Base-by-base conservation (phyloP, 2,888 invertebrate genomes). In the Athetis lepigone region DNA sequence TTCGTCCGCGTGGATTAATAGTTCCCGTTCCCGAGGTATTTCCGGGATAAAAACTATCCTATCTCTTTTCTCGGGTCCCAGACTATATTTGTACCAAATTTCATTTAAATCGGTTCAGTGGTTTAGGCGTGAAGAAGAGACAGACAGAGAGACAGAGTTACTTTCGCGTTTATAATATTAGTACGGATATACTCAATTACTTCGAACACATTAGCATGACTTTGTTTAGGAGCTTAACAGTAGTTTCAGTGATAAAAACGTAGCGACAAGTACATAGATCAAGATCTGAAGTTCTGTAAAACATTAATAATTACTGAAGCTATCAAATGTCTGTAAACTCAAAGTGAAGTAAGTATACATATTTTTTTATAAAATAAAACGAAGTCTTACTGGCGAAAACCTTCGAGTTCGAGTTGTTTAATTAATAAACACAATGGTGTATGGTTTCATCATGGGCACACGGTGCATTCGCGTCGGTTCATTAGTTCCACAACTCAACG, bases 401-500 rank as follows among this genome's bases (percentile, higher is more conserved):
- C n/a, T 4, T 11, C 13, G 2, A 19, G 11, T 75, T 70, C n/a
- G n/a, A n/a, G n/a, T n/a, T 23, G 8, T 40, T 58, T 46, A 69
- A 60, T 75, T 60, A 70, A 49, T n/a, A 43, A 74, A 66, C 33
- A 45, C n/a, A 46, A 46, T 11, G 19, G n/a, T 42, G 51, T 70
- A 68, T 23, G 52, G 59, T 59, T 70, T 75, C 69, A 19, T 52
- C 33, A 43, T 19, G 18, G n/a, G 27, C 33, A 18, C 29, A 16
- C 33, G 27, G n/a, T 66, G 36, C 43, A 47, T 45, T 43, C 16
- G 47, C 33, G 46, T 11, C 11, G 39, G 19, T 70, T 75, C 50
- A 69, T 75, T 75, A 60, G 52, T 68, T 74, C 19, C 58, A 19
- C 29, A 37, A 50, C 49, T 54, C 49, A 50, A 70, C 70, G 70